These are phyloP conservation scores for Lagocephalus sceleratus DNA, from an alignment of 2,797 vertebrate species.

Conservation along the genomic window DNA sequence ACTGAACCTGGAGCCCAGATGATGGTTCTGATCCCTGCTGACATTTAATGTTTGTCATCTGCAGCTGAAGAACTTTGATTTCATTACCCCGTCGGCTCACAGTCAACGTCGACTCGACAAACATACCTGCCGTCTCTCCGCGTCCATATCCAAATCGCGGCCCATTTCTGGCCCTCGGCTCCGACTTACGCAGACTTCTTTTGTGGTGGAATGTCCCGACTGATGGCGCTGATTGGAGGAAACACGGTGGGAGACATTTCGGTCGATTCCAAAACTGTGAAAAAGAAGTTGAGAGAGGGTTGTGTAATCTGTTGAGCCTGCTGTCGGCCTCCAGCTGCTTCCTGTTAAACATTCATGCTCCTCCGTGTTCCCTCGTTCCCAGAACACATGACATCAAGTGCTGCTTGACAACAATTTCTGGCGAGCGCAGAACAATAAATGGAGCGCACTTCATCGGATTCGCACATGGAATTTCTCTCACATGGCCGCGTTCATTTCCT, in stretches of 20 bases:
- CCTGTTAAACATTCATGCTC: slow-evolving; percentile 21
- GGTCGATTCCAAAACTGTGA: neutral
- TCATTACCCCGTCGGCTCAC: slow-evolving; percentile 56
- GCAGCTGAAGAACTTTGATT: slow-evolving; percentile 67
- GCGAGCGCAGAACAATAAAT: slow-evolving; percentile 3
- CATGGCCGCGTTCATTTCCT: slow-evolving; percentile 7
- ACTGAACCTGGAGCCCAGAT: slow-evolving; percentile 19
- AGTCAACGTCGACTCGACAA: slow-evolving; percentile 68
- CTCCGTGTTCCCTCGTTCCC: slow-evolving; percentile 10
- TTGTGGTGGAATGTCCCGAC: slow-evolving; percentile 58
- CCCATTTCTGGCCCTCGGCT: slow-evolving; percentile 32
- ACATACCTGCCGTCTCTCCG: slow-evolving; percentile 59
- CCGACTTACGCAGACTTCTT: slow-evolving; percentile 56
- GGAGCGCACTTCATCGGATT: slow-evolving; percentile 1
- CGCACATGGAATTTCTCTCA: neutral
- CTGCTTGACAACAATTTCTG: slow-evolving; percentile 1
- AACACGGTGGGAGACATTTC: slow-evolving; percentile 5
- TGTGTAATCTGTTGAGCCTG: neutral
- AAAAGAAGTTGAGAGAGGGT: neutral
- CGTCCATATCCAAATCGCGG: slow-evolving; percentile 47
- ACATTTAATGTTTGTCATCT: slow-evolving; percentile 70
- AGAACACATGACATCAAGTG: slow-evolving; percentile 13
- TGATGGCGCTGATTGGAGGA: slow-evolving; percentile 47
- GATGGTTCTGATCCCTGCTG: slow-evolving; percentile 45
- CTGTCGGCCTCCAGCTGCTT: slow-evolving; percentile 12